Evolutionary conservation across 2,888 invertebrate genomes (phyloP).

Genomic region (Hermodice carunculata): DNA sequence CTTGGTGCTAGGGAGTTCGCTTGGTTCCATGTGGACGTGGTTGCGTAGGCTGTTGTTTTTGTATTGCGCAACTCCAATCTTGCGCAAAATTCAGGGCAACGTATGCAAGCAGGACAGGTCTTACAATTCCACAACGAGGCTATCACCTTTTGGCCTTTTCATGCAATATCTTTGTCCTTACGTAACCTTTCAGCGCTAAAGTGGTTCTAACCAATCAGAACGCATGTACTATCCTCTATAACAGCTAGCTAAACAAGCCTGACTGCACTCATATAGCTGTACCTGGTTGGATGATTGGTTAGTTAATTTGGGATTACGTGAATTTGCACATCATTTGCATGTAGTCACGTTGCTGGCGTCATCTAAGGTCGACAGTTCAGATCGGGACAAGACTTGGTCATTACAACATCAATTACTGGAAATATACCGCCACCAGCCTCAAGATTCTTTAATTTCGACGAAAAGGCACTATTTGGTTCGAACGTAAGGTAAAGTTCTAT

Average conservation of each 20-base stretch:
- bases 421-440: too few relatives aligned
- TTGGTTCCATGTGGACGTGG: too few relatives aligned
- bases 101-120: conserved; percentile 18
- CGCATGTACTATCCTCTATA: background rate
- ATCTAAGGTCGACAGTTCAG: conserved; percentile 3
- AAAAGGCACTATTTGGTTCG: too few relatives aligned
- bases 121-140: conserved; percentile 37
- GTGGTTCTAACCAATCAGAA: conserved; percentile 11
- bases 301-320: conserved; percentile 54
- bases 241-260: background rate
- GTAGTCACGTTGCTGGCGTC: conserved; percentile 24
- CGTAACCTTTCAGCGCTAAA: conserved; percentile 38
- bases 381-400: background rate
- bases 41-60: too few relatives aligned
- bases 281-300: conserved; percentile 46
- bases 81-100: conserved; percentile 9
- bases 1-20: too few relatives aligned
- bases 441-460: too few relatives aligned
- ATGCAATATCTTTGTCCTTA: conserved; percentile 43
- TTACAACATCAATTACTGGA: background rate
- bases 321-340: conserved; percentile 30
- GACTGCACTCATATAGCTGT: conserved; percentile 11
- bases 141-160: conserved; percentile 40
- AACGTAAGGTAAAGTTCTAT: too few relatives aligned
- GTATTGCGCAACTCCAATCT: conserved; percentile 22